A percentile compares a stretch with the other conserved stretches of the same genome.
Conservation (phyloP, 2,797 vertebrate species). For the Anguilla pacifica region DNA sequence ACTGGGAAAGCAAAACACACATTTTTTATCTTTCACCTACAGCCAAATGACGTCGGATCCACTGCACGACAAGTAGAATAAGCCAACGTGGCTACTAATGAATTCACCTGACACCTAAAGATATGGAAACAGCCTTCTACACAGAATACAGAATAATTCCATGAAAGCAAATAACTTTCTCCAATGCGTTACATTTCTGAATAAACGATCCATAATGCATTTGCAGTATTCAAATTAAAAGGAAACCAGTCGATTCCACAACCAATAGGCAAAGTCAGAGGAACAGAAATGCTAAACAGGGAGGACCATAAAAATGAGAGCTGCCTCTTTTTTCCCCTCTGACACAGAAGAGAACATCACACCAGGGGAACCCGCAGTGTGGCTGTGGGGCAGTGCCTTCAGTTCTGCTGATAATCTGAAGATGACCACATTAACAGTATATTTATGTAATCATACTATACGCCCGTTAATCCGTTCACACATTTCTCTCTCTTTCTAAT, state of each 20-base stretch:
- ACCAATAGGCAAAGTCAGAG: neutral
- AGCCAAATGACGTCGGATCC: neutral
- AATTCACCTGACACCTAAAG: neutral
- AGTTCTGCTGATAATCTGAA: constrained; percentile 13
- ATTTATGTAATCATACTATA: neutral
- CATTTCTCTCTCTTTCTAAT: neutral
- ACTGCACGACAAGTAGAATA: neutral
- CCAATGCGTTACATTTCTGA: neutral
- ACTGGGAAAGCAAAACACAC: neutral
- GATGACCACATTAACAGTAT: neutral
- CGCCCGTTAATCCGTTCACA: neutral
- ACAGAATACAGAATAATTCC: neutral
- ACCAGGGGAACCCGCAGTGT: neutral
- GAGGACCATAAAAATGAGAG: neutral
- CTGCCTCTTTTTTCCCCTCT: neutral
- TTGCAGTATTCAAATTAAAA: neutral
- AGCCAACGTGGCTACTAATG: neutral
- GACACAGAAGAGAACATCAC: neutral
- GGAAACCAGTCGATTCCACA: neutral
- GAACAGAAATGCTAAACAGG: neutral
- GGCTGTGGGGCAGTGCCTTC: neutral
- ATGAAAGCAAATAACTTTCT: neutral
- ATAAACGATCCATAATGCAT: neutral
- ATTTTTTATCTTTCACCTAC: neutral
- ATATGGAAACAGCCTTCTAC: neutral